Evolutionary conservation across 1,140 invertebrate species (phyloP), one percentile per base, ranked within the genome.

Genomic region (Ceratina calcarata): DNA sequence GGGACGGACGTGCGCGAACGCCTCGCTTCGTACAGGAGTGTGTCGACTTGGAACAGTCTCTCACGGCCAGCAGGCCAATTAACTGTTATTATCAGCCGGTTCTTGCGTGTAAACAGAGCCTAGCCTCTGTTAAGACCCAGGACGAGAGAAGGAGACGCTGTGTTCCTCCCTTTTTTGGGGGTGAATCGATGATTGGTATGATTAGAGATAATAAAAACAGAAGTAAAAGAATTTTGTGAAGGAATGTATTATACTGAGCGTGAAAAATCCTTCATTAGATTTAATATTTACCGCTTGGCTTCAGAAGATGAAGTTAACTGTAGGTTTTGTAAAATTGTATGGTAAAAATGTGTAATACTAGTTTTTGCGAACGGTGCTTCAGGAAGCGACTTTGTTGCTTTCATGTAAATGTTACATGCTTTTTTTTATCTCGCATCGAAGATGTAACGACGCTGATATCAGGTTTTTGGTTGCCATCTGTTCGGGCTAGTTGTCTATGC

Each of bases 81-180:
- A 91, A 89, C 87, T 89, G 84, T 89, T 86, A 90, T 90, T 89
- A 89, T 87, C 83, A 87, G 83, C 83, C 76, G 85, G 32, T 86
- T 90, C 82, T 91, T 88, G 85, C 86, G 82, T 81, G 74, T 85
- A 87, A 89, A 88, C 83, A 86, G 83, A 72, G 55, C 20, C 45
- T 68, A 53, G 66, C 7, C 66, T 18, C 15, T 51, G 66, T 18
- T 22, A 16, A 22, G 16, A 10, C 6, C 7, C 20, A 0, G 7
- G 49, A 68, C 64, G 37, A 45, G 37, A 45, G 37, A 10, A 45
- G 37, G 37, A 45, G 37, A 10, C 10, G 37, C 37, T 45, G 37
- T 8, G 7, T 66, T 32, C 37, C 3, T 67, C 22, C 15, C 16
- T 55, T 57, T 57, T 24, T 62, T 62, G 24, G 10, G 53, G 53